Percentiles rank a stretch among this genome's conserved stretches.
Evolutionary conservation across 1,140 invertebrate genomes (phyloP).

Genomic region (Drosophila ambigua): DNA sequence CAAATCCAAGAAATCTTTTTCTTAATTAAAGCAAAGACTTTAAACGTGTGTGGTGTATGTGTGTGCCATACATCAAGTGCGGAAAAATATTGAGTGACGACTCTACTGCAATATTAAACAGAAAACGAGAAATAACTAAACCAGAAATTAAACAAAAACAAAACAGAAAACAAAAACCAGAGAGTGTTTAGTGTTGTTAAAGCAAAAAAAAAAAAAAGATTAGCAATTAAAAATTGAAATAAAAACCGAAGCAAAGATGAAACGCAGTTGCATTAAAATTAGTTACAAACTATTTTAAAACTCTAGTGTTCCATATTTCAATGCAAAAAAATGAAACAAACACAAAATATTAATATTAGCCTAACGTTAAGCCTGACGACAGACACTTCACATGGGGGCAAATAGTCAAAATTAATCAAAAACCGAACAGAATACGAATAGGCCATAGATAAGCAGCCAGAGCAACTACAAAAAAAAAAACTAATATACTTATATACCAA

Average conservation of each 20-base stretch:
- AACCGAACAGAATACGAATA: conserved; percentile 56
- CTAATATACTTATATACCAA: conserved; percentile 40
- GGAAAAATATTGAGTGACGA: conserved; percentile 52
- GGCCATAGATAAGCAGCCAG: conserved; percentile 59
- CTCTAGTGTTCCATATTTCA: conserved; percentile 83
- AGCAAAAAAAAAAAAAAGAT: conserved; percentile 42
- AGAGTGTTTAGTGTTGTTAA: conserved; percentile 73
- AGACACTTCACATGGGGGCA: conserved; percentile 54
- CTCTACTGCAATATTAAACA: conserved; percentile 69
- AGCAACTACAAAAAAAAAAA: conserved; percentile 52
- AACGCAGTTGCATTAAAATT: conserved; percentile 74
- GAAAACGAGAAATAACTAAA: conserved; percentile 5
- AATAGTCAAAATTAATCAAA: conserved; percentile 81
- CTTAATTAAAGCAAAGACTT: conserved; percentile 74
- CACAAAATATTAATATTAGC: conserved; percentile 61
- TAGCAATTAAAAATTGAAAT: conserved; percentile 72
- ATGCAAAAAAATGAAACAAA: conserved; percentile 57
- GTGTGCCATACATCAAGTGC: conserved; percentile 41
- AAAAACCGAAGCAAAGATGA: conserved; percentile 28
- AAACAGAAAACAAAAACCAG: conserved; percentile 15
- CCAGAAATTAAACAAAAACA: conserved; percentile 18
- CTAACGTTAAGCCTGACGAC: conserved; percentile 53
- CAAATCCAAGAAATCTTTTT: conserved; percentile 53
- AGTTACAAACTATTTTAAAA: conserved; percentile 81
- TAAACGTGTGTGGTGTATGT: conserved; percentile 53